Conservation (phyloP, 2,113 vertebrate genomes). For the Plestiodon gilberti region DNA sequence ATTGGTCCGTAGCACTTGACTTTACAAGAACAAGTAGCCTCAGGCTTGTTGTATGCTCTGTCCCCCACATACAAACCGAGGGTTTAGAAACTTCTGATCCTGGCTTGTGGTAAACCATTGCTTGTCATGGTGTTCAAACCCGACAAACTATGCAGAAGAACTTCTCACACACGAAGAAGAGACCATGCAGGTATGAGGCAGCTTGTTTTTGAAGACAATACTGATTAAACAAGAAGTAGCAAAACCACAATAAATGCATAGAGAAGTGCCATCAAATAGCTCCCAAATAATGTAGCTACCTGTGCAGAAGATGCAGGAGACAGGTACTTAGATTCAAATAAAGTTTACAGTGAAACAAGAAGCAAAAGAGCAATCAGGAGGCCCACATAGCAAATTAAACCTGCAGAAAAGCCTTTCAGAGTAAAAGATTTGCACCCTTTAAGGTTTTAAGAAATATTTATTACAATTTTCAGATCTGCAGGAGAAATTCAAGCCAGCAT, state of each 20-base stretch:
- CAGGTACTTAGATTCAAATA: not conserved
- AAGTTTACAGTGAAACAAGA: not conserved
- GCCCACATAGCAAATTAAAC: not conserved
- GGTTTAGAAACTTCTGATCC: too few species aligned
- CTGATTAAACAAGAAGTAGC: not conserved
- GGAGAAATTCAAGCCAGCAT: not conserved
- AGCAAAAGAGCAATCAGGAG: too few species aligned
- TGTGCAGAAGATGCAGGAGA: not conserved
- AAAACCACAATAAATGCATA: not conserved
- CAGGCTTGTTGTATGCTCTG: too few species aligned
- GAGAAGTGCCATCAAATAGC: not conserved
- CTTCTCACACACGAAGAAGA: not conserved
- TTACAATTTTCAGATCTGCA: not conserved
- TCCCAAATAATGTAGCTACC: not conserved
- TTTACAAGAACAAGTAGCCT: too few species aligned
- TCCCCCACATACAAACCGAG: too few species aligned
- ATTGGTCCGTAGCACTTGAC: too few species aligned
- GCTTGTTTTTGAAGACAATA: too few species aligned
- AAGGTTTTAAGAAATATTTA: not conserved
- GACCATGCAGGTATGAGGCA: too few species aligned
- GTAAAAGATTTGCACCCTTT: not conserved
- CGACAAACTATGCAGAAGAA: not conserved
- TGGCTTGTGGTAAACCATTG: too few species aligned
- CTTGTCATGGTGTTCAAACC: too few species aligned
- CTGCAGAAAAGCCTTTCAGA: not conserved